Percentiles rank a stretch among this genome's conserved stretches.
Conservation (phyloP, 1,140 invertebrate species). For the Neocloeon triangulifer region DNA sequence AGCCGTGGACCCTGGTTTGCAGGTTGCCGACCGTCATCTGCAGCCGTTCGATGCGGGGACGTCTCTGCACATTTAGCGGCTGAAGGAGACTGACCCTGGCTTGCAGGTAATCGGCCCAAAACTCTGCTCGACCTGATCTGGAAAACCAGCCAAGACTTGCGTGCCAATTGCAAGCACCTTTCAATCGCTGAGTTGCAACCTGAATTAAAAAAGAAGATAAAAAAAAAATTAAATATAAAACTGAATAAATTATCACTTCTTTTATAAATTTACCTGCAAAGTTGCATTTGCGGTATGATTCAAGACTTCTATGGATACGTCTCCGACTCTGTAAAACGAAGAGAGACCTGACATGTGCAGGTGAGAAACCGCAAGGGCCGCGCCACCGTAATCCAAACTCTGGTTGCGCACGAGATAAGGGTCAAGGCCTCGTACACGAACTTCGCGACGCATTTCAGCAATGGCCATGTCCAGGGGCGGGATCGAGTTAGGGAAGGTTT, state of each 20-base stretch:
- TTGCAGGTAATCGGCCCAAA: constrained; percentile 50
- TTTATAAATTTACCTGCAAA: constrained; percentile 1
- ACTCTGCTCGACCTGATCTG: constrained; percentile 41
- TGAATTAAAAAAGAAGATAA: too few relatives aligned
- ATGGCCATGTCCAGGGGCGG: constrained; percentile 61
- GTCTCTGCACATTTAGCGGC: constrained; percentile 47
- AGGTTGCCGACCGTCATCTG: constrained; percentile 64
- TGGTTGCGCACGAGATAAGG: constrained; percentile 27
- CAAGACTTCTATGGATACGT: constrained; percentile 43
- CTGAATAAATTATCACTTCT: too few relatives aligned
- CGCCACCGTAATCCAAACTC: constrained; percentile 39
- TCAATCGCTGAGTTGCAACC: constrained; percentile 51
- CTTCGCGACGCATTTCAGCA: constrained; percentile 41
- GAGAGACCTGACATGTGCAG: constrained; percentile 47
- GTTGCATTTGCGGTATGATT: constrained; percentile 32
- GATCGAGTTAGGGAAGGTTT: constrained; percentile 63
- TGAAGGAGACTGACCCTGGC: constrained; percentile 43
- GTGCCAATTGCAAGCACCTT: constrained; percentile 56
- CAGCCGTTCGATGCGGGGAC: constrained; percentile 40
- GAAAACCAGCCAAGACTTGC: constrained; percentile 37
- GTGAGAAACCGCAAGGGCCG: constrained; percentile 32
- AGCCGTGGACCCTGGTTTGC: constrained; percentile 41
- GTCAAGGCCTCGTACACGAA: constrained; percentile 43
- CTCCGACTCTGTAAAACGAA: constrained; percentile 56
- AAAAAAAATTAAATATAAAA: too few relatives aligned